These are phyloP conservation scores for Lamprotornis superbus DNA, from an alignment of 2,113 vertebrate genomes.

Conservation along the genomic window DNA sequence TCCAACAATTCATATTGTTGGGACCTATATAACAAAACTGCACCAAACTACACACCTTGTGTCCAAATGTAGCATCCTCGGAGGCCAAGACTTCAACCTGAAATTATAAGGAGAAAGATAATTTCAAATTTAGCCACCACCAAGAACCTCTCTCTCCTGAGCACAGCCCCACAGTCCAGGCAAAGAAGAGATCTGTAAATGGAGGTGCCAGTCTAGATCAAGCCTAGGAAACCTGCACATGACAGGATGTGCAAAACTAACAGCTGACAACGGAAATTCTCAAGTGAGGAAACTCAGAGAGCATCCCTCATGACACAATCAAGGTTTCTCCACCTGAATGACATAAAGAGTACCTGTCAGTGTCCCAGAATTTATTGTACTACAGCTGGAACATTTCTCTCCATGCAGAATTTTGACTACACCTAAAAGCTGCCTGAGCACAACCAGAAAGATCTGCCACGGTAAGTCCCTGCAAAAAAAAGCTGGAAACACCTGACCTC, in stretches of 20 bases:
- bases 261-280: not conserved
- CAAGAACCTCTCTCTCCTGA: conserved; percentile 1
- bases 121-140: conserved; percentile 59
- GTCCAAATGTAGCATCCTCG: conserved; percentile 72
- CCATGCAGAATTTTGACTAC: not conserved
- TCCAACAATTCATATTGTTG: not conserved
- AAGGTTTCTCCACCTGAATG: not conserved
- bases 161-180: not conserved
- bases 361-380: not conserved
- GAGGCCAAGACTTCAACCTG: conserved; percentile 74
- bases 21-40: conserved; percentile 7
- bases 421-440: not conserved
- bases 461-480: not conserved
- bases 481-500: not conserved
- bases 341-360: not conserved
- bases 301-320: not conserved
- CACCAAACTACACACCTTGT: conserved; percentile 73
- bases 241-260: not conserved
- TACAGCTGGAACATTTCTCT: not conserved
- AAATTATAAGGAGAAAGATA: conserved; percentile 71
- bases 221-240: not conserved
- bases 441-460: not conserved
- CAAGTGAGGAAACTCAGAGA: not conserved
- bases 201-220: not conserved
- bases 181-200: not conserved